Evolutionary conservation across 2,888 invertebrate genomes (phyloP).

Genomic region (Heterodera filipjevi): DNA sequence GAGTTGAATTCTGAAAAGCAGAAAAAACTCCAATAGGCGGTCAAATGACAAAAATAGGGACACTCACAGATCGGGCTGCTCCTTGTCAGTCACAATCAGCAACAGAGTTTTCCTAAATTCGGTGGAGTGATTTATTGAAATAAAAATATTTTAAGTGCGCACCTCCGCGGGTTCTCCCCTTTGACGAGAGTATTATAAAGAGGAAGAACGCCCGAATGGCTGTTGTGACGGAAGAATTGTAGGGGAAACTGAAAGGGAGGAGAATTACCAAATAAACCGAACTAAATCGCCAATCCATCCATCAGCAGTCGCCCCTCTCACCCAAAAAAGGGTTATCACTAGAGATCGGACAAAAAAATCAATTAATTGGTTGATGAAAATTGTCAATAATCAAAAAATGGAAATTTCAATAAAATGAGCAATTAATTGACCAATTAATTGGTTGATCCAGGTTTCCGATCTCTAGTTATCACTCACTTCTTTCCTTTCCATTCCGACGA

Average conservation of each 20-base stretch:
- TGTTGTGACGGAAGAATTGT: slow-evolving; percentile 26
- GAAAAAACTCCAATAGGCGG: not conserved
- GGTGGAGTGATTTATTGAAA: no score
- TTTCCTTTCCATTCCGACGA: slow-evolving; percentile 4
- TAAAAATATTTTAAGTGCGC: no score
- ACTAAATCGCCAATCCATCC: not conserved
- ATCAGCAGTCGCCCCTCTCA: not conserved
- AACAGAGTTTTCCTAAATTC: slow-evolving; percentile 15
- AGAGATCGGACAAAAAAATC: no score
- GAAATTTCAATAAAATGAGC: no score
- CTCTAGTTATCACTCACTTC: not conserved
- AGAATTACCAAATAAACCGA: not conserved
- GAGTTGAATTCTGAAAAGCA: slow-evolving; percentile 30
- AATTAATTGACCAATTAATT: no score
- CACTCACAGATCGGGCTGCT: slow-evolving; percentile 42
- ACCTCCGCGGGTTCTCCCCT: slow-evolving; percentile 27
- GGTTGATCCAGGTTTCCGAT: no score
- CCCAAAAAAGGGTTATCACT: no score
- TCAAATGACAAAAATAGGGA: not conserved
- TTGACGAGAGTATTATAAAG: slow-evolving; percentile 42
- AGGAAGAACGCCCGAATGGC: slow-evolving; percentile 37
- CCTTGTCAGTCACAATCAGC: slow-evolving; percentile 36
- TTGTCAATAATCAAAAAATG: no score
- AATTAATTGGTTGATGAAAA: no score
- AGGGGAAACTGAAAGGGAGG: slow-evolving; percentile 40